Percentiles rank a stretch among this genome's conserved stretches.
These are phyloP conservation scores for Pyrochroa serraticornis DNA, from an alignment of 2,888 invertebrate genomes.

Conservation along the genomic window DNA sequence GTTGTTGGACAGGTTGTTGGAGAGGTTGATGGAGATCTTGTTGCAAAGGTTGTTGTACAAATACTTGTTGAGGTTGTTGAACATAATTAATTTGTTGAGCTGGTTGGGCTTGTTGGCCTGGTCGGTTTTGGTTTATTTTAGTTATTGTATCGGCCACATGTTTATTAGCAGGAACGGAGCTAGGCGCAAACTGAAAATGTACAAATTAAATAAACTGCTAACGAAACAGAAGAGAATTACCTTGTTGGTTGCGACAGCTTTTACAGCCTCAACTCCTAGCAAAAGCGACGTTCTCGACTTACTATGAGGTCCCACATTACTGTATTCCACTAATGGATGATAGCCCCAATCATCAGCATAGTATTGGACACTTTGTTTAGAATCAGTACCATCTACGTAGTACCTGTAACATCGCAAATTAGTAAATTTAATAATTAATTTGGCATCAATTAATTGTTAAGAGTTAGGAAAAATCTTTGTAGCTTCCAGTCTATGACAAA, in stretches of 20 bases:
- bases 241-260: constrained; percentile 54
- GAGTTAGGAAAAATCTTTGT: too few relatives aligned
- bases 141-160: constrained; percentile 26
- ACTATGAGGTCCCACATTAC: constrained; percentile 61
- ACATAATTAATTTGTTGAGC: constrained; percentile 18
- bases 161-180: constrained; percentile 18
- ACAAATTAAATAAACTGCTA: background rate
- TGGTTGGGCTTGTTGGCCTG: constrained; percentile 1
- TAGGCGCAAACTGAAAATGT: constrained; percentile 20
- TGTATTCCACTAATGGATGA: constrained; percentile 67
- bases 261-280: constrained; percentile 63
- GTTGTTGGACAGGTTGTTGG: constrained; percentile 21
- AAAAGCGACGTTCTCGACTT: constrained; percentile 62
- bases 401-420: constrained; percentile 44
- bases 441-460: too few relatives aligned
- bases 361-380: constrained; percentile 65
- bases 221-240: constrained; percentile 27
- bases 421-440: too few relatives aligned
- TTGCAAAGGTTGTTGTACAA: constrained; percentile 10
- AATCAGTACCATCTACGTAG: constrained; percentile 50
- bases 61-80: constrained; percentile 23
- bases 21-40: constrained; percentile 22
- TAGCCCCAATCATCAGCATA: constrained; percentile 69
- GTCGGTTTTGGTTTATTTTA: constrained; percentile 27
- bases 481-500: too few relatives aligned